Base-by-base conservation (phyloP, 2,888 invertebrate species). In the Taenaris catops region DNA sequence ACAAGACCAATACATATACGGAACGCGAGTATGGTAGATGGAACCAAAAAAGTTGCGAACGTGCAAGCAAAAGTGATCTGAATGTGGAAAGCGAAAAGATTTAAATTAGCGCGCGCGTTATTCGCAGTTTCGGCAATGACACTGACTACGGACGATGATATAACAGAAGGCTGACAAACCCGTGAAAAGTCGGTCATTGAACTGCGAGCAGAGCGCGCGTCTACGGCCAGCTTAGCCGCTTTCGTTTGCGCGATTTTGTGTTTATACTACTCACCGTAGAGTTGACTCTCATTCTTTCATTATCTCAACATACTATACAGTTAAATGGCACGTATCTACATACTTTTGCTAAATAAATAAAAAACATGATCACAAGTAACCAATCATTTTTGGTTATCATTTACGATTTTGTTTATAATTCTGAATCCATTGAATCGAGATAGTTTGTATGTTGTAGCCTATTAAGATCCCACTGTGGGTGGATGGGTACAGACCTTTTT, bases 161-260 rank as follows among this genome's bases (percentile, higher is more conserved):
- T 87, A 87, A 86, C 81, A 76, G 69, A 76, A 75, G 76, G 80
- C 84, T 83, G 84, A 84, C 87, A 86, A 84, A 84, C 84, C 60
- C 79, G 79, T 83, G 84, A 86, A 87, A 87, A 87, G 69, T 84
- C 86, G 87, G 87, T 81, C 87, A 78, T 86, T 86, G 86, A 87
- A 76, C 87, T 69, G 71, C 60, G 31, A 14, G 21, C 21, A 8
- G 57, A 50, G 59, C 42, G 43, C 67, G 74, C 69, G 61, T 38
- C 45, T 55, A 62, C 58, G 64, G 58, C 64, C 64, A 58, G 65
- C 69, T 68, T 58, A 46, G 41, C 43, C 42, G 72, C 76, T 79
- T 79, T 80, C 76, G 74, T 69, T 78, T 69, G 49, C 55, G 68
- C 80, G 61, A 81, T 72, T 81, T 66, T 72, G 61, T 61, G 60